Conservation (phyloP, 2,113 vertebrate species). For the Sorex araneus region DNA sequence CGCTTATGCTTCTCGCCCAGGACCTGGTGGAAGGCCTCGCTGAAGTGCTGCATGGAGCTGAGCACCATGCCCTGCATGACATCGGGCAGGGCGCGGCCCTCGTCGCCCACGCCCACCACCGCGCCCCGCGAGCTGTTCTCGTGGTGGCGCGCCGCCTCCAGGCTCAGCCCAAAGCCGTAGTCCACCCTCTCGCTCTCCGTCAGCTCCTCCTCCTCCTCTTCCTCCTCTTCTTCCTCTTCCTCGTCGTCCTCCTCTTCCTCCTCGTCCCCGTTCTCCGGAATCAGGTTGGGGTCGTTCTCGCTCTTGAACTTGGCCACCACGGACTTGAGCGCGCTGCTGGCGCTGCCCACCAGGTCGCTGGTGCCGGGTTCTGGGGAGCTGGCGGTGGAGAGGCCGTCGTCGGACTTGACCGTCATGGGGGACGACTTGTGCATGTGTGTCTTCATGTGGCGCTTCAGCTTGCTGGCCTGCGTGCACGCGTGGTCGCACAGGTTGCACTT, state of each 20-base stretch:
- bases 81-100: conserved; percentile 94
- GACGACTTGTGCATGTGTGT: conserved; percentile 99
- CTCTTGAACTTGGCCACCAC: conserved; percentile 99
- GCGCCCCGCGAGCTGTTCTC: conserved; percentile 93
- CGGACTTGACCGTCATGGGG: conserved; percentile 97
- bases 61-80: conserved; percentile 99
- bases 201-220: conserved; percentile 97
- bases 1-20: conserved; percentile 95
- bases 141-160: conserved; percentile 96
- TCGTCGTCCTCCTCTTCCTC: conserved; percentile 97
- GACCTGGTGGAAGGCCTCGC: conserved; percentile 96
- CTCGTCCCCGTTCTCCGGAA: conserved; percentile 96
- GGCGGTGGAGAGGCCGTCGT: conserved; percentile 97
- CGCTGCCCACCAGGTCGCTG: conserved; percentile 97
- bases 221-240: conserved; percentile 98
- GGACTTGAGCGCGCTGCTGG: conserved; percentile 98
- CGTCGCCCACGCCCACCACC: conserved; percentile 89
- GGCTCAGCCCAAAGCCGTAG: conserved; percentile 96
- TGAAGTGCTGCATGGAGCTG: conserved; percentile 99
- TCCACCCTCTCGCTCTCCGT: conserved; percentile 92
- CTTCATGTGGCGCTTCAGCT: conserved; percentile 99
- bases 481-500: conserved; percentile 99
- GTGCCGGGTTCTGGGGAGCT: conserved; percentile 99
- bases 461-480: conserved; percentile 99
- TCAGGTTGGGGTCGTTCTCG: conserved; percentile 93